Evolutionary conservation across 2,113 vertebrate species (phyloP).

Genomic region (Scophthalmus maximus): DNA sequence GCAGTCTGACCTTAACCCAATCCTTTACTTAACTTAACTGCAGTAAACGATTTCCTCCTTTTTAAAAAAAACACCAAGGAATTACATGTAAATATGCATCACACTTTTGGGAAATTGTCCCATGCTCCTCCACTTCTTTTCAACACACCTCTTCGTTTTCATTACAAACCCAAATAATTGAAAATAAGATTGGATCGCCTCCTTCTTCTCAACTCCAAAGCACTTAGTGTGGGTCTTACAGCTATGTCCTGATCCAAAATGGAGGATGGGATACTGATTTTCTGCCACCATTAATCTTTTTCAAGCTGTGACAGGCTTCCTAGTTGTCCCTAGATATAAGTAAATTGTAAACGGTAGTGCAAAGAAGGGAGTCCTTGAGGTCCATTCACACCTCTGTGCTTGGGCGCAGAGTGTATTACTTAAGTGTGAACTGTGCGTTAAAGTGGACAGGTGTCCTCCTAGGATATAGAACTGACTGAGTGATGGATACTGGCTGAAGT

Average conservation of each 20-base stretch:
- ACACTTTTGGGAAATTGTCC: slow-evolving; percentile 7
- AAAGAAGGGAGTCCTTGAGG: slow-evolving; percentile 21
- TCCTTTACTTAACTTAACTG: too few relatives aligned
- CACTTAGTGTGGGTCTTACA: slow-evolving; percentile 12
- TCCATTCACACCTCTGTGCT: slow-evolving; percentile 48
- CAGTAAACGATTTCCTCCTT: too few relatives aligned
- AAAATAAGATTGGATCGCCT: slow-evolving; percentile 11
- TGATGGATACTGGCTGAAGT: neutral
- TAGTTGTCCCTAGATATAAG: slow-evolving; percentile 31
- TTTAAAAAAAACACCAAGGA: too few relatives aligned
- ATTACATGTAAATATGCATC: neutral
- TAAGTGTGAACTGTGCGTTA: slow-evolving; percentile 22
- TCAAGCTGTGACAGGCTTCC: slow-evolving; percentile 35
- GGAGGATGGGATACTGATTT: slow-evolving; percentile 56
- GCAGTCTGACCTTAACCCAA: neutral
- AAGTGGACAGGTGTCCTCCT: slow-evolving; percentile 1
- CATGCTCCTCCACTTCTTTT: slow-evolving; percentile 21
- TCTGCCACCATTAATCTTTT: slow-evolving; percentile 56
- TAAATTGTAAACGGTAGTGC: slow-evolving; percentile 51
- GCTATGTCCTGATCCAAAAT: slow-evolving; percentile 39
- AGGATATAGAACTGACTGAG: slow-evolving; percentile 6
- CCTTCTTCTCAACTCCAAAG: neutral
- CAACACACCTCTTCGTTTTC: slow-evolving; percentile 11
- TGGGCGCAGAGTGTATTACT: slow-evolving; percentile 20
- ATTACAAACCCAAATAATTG: slow-evolving; percentile 38